Evolutionary conservation across 1,140 invertebrate species (phyloP), one percentile per base, ranked within the genome.

Genomic region (Drosophila baimaii): DNA sequence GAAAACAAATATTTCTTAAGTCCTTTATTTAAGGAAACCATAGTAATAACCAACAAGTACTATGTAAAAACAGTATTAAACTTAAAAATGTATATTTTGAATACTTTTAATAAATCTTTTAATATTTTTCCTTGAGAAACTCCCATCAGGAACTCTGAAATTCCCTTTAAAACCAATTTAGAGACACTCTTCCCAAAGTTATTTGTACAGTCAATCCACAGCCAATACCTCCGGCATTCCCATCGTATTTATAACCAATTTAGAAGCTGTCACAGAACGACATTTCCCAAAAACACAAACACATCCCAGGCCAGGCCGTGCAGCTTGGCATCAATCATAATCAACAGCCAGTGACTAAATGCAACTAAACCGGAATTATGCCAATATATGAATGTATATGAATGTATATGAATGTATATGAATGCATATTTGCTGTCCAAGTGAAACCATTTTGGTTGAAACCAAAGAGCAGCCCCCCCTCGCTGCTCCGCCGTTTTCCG

Each of bases 401-500:
- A 52, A 21, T 52, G 49, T 19, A 8, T 19, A 51, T 33, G 29
- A 35, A 35, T 52, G 51, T 54, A n/a, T 21, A 51, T 33, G 29
- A 35, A 35, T 52, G 51, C 35, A n/a, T 21, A 52, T 56, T 29
- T 23, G 27, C n/a, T 31, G 23, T n/a, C 59, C 27, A 27, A 70
- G n/a, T 71, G 35, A 33, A 72, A 58, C 41, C 62, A 76, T 68
- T 54, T 54, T 52, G 55, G 59, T 49, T 35, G 29, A 19, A 52
- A 52, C 29, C 33, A 52, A 3, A 31, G 17, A 5, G 29, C 33
- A 19, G 25, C 33, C 43, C 44, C 33, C 31, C 35, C 13, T 17
- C 61, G 39, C 17, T 15, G 15, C 43, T 41, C 44, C 33, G 62
- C 73, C 59, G 75, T 62, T 76, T 76, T 82, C 76, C 81, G 71